Base-by-base conservation (phyloP, 64 coral and sea anemone species). In the Stylophora pistillata region DNA sequence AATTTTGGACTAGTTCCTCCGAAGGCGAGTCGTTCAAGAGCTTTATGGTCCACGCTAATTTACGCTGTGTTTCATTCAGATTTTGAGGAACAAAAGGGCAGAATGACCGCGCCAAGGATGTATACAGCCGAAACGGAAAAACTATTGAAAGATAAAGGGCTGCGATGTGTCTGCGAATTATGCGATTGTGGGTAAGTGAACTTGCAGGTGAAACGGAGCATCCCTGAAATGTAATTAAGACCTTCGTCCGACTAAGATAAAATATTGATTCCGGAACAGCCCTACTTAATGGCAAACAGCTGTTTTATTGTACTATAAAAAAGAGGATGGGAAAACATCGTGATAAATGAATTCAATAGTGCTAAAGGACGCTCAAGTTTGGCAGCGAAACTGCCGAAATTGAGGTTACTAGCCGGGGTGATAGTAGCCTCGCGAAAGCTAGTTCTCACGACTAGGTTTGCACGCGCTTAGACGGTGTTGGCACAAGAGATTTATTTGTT, bases 171-270 rank as follows among this genome's bases (percentile, higher is more conserved):
- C 32, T 93, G 91, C 10, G 91, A 93, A 53, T 73, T 93, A 17
- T 93, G 91, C 77, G 91, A 93, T 82, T 93, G 91, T 56, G 91
- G 91, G 91, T 93, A 34, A 87, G 91, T 91, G 37, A 47, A 47
- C n/a, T 25, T 7, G 23, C 9, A 32, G 26, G 11, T 57, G 17
- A 28, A 25, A 68, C 20, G 10, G 10, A 12, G 11, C n/a, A 21
- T 25, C 7, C 21, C 64, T 25, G 62, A 47, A 47, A 47, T 47
- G 37, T 47, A 47, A 47, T 47, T 47, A 47, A 47, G 37, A 47
- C 37, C 7, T 47, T 47, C 37, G 37, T 47, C 37, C 37, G 37
- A 47, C 37, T n/a, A 0, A 27, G 32, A 53, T 52, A 52, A 5
- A 23, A 60, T 59, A 80, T 16, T 79, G 13, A 30, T 57, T 58